Evolutionary conservation across 2,888 invertebrate genomes (phyloP), one percentile per base, ranked within the genome.

Genomic region (Lithophane leautieri): DNA sequence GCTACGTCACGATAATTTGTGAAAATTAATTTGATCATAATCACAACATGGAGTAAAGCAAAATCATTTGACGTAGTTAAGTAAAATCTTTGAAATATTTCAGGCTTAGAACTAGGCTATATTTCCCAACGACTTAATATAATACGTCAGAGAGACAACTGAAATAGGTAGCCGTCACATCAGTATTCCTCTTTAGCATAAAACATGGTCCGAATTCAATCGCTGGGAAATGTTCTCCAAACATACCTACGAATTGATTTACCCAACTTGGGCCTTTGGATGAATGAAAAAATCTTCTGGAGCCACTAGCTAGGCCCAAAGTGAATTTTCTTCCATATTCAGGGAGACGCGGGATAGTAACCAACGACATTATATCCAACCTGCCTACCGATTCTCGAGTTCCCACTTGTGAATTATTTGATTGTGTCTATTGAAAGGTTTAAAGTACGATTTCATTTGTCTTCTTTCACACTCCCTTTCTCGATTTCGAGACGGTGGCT

Each of bases 181-280:
- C 62, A 77, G 56, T 56, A 73, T 69, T 65, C 68, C 68, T 75
- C 44, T 79, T 79, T 67, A 78, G 63, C 74, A 69, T 77, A 77
- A 73, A 80, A 73, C 67, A 68, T 79, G 68, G 69, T 62, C 66
- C 67, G 54, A 61, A 66, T 83, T 63, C 63, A 77, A 73, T 79
- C 58, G 56, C 65, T 67, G 75, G 74, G 70, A 83, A 82, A 83
- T 77, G 56, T 76, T 75, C 67, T 72, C 56, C 73, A 81, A 83
- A 73, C 58, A 75, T 54, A n/a, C n/a, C n/a, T n/a, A 54, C 76
- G 86, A 87, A 89, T 87, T 84, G 80, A 77, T 87, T 87, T 88
- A 87, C 73, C 73, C 75, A 73, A 75, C 73, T 83, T 81, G n/a
- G 75, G 83, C 65, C 75, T 69, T 71, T 61, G 70, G 67, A 56